Conservation (phyloP, 2,797 vertebrate genomes). For the Onychomys leucogaster region DNA sequence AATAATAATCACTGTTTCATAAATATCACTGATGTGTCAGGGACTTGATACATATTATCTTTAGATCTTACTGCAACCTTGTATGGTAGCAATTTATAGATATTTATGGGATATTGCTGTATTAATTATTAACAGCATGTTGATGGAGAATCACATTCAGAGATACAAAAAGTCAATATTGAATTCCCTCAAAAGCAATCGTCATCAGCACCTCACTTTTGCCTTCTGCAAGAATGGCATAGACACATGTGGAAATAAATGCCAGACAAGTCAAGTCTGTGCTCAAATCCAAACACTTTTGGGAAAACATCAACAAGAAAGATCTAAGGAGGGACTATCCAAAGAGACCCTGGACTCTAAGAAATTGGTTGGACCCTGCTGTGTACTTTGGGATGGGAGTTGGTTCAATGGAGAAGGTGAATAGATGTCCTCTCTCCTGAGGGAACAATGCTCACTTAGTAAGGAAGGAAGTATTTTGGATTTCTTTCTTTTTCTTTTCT, state of each 20-base stretch:
- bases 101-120: slow-evolving; percentile 65
- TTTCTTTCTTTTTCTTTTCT: too few species aligned
- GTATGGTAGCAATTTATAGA: slow-evolving; percentile 35
- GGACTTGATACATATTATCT: slow-evolving; percentile 18
- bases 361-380: neutral
- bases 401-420: neutral
- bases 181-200: slow-evolving; percentile 77
- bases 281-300: neutral
- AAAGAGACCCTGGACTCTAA: neutral
- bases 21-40: neutral
- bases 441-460: neutral
- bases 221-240: neutral
- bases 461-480: neutral
- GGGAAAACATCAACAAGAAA: neutral
- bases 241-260: neutral
- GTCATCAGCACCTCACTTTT: neutral
- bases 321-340: neutral
- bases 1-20: slow-evolving; percentile 25
- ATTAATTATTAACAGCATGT: slow-evolving; percentile 71
- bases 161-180: slow-evolving; percentile 55
- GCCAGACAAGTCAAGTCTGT: neutral
- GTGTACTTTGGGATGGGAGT: neutral
- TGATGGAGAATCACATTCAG: slow-evolving; percentile 62
- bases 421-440: neutral
- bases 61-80: slow-evolving; percentile 7